A percentile compares a stretch with the other conserved stretches of the same genome.
phyloP scores from a whole-genome alignment of 2,888 invertebrate species.

The Argynnis bischoffii region DNA sequence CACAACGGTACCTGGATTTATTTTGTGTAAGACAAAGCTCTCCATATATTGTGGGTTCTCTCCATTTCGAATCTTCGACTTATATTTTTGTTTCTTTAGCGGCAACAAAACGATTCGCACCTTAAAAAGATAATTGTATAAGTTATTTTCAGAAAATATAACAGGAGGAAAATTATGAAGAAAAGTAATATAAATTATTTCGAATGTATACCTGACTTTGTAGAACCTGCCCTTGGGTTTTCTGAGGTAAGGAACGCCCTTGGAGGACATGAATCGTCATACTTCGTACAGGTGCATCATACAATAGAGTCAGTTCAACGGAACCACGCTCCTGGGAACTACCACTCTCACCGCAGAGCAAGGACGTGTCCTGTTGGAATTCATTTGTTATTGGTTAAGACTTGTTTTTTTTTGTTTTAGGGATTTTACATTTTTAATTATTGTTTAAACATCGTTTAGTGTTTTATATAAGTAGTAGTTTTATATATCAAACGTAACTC shows the following conservation, averaged over 20 bases:
- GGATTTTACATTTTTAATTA: too few relatives aligned
- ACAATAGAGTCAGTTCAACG: slow-evolving; percentile 93
- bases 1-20: slow-evolving; percentile 87
- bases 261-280: slow-evolving; percentile 96
- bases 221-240: slow-evolving; percentile 71
- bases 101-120: slow-evolving; percentile 94
- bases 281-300: slow-evolving; percentile 94
- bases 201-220: slow-evolving; percentile 63
- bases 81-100: slow-evolving; percentile 95
- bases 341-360: slow-evolving; percentile 76
- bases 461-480: too few relatives aligned
- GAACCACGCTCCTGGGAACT: slow-evolving; percentile 85
- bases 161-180: too few relatives aligned
- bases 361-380: slow-evolving; percentile 70
- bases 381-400: too few relatives aligned
- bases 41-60: slow-evolving; percentile 97
- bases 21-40: slow-evolving; percentile 93
- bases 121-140: slow-evolving; percentile 66
- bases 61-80: slow-evolving; percentile 95
- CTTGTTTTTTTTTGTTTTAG: slow-evolving; percentile 30
- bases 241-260: slow-evolving; percentile 88
- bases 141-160: neutral
- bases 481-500: too few relatives aligned
- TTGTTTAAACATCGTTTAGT: too few relatives aligned
- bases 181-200: neutral